These are phyloP conservation scores for Macropodus opercularis DNA, from an alignment of 2,797 vertebrate genomes.

Conservation along the genomic window DNA sequence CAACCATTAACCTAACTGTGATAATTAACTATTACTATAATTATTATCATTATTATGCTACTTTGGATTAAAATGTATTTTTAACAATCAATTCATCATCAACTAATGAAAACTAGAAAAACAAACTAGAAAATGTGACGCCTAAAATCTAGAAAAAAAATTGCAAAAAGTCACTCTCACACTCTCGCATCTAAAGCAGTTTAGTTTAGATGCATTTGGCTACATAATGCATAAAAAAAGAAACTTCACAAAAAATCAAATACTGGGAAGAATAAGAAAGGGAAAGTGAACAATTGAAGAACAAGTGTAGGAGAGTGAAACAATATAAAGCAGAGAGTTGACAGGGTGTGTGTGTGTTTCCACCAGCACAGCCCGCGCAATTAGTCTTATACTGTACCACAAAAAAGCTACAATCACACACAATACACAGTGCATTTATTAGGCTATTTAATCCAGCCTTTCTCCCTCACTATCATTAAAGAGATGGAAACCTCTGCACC, in stretches of 20 bases:
- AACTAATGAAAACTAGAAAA: background rate
- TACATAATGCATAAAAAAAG: background rate
- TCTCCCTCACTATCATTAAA: constrained; percentile 44
- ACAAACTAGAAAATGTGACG: no score
- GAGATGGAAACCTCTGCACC: constrained; percentile 61
- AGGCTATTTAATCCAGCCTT: constrained; percentile 47
- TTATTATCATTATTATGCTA: background rate
- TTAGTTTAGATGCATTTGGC: no score
- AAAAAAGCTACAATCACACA: constrained; percentile 57
- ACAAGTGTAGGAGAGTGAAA: constrained; percentile 16
- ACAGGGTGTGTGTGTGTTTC: constrained; percentile 31
- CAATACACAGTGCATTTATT: constrained; percentile 57
- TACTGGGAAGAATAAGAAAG: background rate
- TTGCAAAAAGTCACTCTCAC: no score
- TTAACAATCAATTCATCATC: no score
- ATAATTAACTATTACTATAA: no score
- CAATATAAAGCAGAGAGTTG: constrained; percentile 21
- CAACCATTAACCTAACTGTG: no score
- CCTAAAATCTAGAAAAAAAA: background rate
- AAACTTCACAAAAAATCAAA: constrained; percentile 2
- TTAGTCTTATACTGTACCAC: constrained; percentile 43
- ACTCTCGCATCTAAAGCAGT: no score
- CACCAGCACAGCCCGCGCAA: constrained; percentile 43
- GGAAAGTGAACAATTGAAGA: constrained; percentile 14
- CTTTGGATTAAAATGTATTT: background rate